These are phyloP conservation scores for Cloeon dipterum DNA, from an alignment of 2,888 invertebrate species.

Conservation along the genomic window DNA sequence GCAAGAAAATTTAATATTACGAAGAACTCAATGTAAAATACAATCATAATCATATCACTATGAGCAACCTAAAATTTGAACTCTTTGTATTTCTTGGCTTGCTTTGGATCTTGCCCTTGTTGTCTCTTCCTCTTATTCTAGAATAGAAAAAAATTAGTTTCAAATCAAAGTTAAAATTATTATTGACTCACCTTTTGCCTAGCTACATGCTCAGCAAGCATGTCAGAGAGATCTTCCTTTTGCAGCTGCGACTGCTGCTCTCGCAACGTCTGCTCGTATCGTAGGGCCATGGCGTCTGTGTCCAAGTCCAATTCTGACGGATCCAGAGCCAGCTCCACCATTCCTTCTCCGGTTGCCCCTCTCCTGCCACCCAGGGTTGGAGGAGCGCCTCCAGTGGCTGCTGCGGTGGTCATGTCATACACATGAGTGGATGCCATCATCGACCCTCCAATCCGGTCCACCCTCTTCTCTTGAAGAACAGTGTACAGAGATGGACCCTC, in stretches of 20 bases:
- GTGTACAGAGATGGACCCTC: slow-evolving; percentile 91
- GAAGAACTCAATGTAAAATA: too few relatives aligned
- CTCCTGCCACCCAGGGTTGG: slow-evolving; percentile 1
- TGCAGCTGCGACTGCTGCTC: slow-evolving; percentile 75
- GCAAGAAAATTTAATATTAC: too few relatives aligned
- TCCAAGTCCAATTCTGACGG: slow-evolving; percentile 90
- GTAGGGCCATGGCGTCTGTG: slow-evolving; percentile 82
- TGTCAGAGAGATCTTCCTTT: slow-evolving; percentile 91
- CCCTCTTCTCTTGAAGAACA: slow-evolving; percentile 82
- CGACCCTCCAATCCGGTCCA: slow-evolving; percentile 56
- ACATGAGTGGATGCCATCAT: slow-evolving; percentile 99
- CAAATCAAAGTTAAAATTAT: neutral
- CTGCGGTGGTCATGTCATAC: slow-evolving; percentile 69
- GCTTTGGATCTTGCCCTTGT: slow-evolving; percentile 63
- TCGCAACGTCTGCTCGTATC: slow-evolving; percentile 89
- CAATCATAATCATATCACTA: too few relatives aligned
- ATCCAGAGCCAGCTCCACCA: slow-evolving; percentile 87
- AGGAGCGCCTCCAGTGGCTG: slow-evolving; percentile 16
- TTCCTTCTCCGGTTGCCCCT: slow-evolving; percentile 28
- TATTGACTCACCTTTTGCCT: slow-evolving; percentile 61
- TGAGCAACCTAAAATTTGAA: slow-evolving; percentile 87
- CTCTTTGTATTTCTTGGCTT: slow-evolving; percentile 93
- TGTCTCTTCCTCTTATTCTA: slow-evolving; percentile 83
- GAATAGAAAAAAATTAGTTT: slow-evolving; percentile 17
- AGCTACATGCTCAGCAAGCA: slow-evolving; percentile 95